Base-by-base conservation (phyloP, 2,888 invertebrate genomes). In the Mythimna impura region DNA sequence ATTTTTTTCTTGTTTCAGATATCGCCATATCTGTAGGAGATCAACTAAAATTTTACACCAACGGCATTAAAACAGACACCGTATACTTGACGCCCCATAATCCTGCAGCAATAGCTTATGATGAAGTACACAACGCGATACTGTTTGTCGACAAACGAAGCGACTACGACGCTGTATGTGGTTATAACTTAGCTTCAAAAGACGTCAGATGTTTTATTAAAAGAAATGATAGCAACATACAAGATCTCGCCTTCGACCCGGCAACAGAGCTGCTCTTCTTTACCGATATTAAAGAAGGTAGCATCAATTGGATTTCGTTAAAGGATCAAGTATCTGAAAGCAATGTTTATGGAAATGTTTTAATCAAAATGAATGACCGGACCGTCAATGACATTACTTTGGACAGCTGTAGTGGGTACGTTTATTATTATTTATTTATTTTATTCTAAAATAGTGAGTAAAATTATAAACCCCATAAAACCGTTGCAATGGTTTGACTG, bases 201-300 rank as follows among this genome's bases (percentile, higher is more conserved):
- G 60, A 60, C n/a, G n/a, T n/a, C 36, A 60, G 12, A 12, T 14
- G 52, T 36, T 25, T 20, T 30, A 20, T 52, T 10, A 34, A 52
- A 47, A n/a, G 43, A n/a, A 9, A n/a, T 8, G 20, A 36, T 36
- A 36, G 60, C 36, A 60, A 60, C 12, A 60, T 60, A 36, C n/a
- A 36, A 60, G n/a, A 60, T 36, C n/a, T 60, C 36, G 60, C 60
- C 60, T 60, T 36, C 10, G 60, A 60, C n/a, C 60, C 60, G n/a
- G n/a, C 3, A 12, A 60, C 36, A n/a, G 36, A 60, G 0, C 12
- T 60, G 34, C 36, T 60, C 6, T 60, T 60, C 60, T 60, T 60
- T 36, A 60, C 60, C n/a, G 60, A 60, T 60, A 60, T 20, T n/a
- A 60, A 36, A n/a, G 60, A 36, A n/a, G 12, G 5, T 36, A 60